A percentile compares a stretch with the other conserved stretches of the same genome.
Evolutionary conservation across 2,888 invertebrate species (phyloP).

Genomic region (Calephelis perditalis): DNA sequence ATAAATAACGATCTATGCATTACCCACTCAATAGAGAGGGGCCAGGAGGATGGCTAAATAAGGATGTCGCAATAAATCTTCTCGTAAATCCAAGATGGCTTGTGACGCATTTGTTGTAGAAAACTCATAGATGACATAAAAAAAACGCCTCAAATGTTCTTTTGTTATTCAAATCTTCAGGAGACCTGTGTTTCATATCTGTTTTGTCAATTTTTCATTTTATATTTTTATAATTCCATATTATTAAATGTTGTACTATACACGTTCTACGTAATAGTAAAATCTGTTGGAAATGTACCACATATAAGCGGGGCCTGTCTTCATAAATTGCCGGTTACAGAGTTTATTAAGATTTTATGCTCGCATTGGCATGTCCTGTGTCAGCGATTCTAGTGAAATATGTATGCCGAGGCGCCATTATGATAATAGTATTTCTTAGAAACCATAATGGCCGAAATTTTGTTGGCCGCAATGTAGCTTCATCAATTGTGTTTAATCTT

Average conservation of each 20-base stretch:
- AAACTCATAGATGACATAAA: too few species aligned
- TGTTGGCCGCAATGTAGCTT: neutral
- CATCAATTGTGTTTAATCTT: neutral
- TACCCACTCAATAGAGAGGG: slow-evolving; percentile 8
- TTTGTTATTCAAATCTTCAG: too few species aligned
- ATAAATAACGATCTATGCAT: slow-evolving; percentile 1
- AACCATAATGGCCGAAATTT: neutral
- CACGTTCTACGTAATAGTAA: too few species aligned
- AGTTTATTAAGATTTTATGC: slow-evolving; percentile 22
- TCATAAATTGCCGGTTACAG: slow-evolving; percentile 17
- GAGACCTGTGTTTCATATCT: too few species aligned
- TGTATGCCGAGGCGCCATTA: slow-evolving; percentile 21
- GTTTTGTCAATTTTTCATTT: too few species aligned
- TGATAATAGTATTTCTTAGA: slow-evolving; percentile 22
- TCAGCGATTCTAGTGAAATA: slow-evolving; percentile 24
- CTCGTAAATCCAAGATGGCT: neutral
- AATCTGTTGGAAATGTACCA: too few species aligned
- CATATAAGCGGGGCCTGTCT: neutral
- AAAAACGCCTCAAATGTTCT: too few species aligned
- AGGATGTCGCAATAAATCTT: slow-evolving; percentile 7
- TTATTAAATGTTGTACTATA: too few species aligned
- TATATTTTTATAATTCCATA: too few species aligned
- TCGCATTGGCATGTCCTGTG: slow-evolving; percentile 24
- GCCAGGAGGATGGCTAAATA: slow-evolving; percentile 6
- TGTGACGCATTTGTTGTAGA: neutral